Conservation (phyloP, 2,888 invertebrate species). For the Amblyjoppa proteus region DNA sequence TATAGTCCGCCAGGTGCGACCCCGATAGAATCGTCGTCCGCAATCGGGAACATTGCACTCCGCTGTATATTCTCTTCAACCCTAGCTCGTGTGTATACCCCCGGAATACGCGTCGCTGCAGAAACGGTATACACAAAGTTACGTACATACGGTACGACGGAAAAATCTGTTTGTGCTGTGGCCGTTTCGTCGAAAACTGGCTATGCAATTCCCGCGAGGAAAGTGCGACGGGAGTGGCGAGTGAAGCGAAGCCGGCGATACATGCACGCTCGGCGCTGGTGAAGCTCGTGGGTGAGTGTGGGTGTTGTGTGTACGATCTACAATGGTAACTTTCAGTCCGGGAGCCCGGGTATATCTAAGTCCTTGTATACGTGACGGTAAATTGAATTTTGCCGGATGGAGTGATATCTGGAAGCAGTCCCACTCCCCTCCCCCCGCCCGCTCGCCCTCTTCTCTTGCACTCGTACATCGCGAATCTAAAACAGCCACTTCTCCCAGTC, state of each 20-base stretch:
- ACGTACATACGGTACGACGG: slow-evolving; percentile 35
- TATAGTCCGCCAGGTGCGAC: slow-evolving; percentile 43
- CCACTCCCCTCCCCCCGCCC: slow-evolving; percentile 55
- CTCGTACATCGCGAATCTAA: slow-evolving; percentile 55
- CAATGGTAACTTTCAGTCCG: slow-evolving; percentile 68
- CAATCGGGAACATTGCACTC: slow-evolving; percentile 16
- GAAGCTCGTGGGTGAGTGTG: background rate
- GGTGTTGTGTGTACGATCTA: slow-evolving; percentile 58
- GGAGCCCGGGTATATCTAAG: slow-evolving; percentile 65
- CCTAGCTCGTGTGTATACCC: background rate
- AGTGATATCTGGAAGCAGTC: slow-evolving; percentile 65
- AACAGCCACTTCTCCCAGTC: slow-evolving; percentile 61
- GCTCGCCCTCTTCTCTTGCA: background rate
- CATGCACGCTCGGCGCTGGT: slow-evolving; percentile 44
- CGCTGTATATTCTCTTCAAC: slow-evolving; percentile 8
- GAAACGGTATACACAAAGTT: slow-evolving; percentile 30
- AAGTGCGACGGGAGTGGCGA: slow-evolving; percentile 41
- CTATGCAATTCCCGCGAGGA: slow-evolving; percentile 56
- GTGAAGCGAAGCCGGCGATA: slow-evolving; percentile 37
- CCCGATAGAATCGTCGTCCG: slow-evolving; percentile 39
- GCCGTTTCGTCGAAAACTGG: slow-evolving; percentile 59
- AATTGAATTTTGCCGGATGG: slow-evolving; percentile 72
- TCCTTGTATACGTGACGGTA: slow-evolving; percentile 69
- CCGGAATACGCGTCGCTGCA: slow-evolving; percentile 22
- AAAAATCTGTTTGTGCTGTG: slow-evolving; percentile 62